Percentiles rank a stretch among this genome's conserved stretches.
Conservation (phyloP, 2,113 vertebrate genomes). For the Cinclus cinclus region DNA sequence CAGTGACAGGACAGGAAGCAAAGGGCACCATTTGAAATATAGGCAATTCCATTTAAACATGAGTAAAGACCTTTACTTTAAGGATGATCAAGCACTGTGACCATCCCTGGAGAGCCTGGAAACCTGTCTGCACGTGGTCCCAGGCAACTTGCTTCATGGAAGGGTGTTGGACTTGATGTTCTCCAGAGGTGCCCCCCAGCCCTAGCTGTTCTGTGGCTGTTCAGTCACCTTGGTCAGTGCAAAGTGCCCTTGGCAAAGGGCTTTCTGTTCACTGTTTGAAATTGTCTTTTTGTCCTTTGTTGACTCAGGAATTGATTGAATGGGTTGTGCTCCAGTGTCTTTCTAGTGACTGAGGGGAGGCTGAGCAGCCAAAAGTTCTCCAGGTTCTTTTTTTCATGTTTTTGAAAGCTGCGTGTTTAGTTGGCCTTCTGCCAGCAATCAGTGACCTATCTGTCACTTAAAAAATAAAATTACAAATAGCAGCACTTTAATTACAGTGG, state of each 20-base stretch:
- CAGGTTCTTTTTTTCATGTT: neutral
- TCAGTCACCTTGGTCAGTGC: neutral
- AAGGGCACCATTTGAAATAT: neutral
- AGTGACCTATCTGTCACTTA: neutral
- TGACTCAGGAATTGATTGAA: neutral
- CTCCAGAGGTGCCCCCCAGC: neutral
- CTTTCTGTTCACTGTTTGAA: neutral
- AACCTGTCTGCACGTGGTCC: accelerated
- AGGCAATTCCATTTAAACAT: neutral
- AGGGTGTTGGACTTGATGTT: neutral
- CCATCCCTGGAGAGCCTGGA: neutral
- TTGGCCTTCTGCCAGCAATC: neutral
- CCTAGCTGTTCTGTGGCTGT: neutral
- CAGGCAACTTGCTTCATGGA: neutral
- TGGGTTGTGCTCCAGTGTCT: neutral
- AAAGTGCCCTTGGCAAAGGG: neutral
- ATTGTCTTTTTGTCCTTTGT: neutral
- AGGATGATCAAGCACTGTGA: neutral
- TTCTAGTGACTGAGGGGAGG: neutral
- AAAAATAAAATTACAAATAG: neutral
- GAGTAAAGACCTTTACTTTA: neutral
- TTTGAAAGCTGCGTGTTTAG: neutral
- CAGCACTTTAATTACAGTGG: neutral
- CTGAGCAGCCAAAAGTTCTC: neutral
- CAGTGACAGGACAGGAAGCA: neutral